Percentiles rank a stretch among this genome's conserved stretches.
These are phyloP conservation scores for Lutra lutra DNA, from an alignment of 2,797 vertebrate species.

Conservation along the genomic window DNA sequence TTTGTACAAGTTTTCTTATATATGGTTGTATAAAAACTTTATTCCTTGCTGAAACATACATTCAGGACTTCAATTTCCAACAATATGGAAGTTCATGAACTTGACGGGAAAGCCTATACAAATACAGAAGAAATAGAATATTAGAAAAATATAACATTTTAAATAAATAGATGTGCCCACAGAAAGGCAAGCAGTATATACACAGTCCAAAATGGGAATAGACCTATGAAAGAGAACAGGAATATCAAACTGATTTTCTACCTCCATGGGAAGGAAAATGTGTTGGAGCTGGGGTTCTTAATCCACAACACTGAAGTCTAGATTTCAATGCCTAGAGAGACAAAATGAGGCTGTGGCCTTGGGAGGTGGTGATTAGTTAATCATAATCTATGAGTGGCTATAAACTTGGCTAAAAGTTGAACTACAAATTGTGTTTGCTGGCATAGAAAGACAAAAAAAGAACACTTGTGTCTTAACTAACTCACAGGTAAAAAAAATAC, in stretches of 20 bases:
- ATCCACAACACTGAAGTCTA: not conserved
- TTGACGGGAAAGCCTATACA: not conserved
- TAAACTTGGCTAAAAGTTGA: not conserved
- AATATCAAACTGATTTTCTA: not conserved
- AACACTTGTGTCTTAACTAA: not conserved
- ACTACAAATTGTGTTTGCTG: not conserved
- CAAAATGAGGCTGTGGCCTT: not conserved
- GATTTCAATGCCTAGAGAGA: not conserved
- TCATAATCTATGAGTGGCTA: not conserved
- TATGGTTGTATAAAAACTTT: not conserved
- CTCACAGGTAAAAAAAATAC: not conserved
- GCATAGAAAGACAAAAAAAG: conserved; percentile 10
- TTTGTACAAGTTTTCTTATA: not conserved
- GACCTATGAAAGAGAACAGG: not conserved
- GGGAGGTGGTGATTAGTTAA: not conserved
- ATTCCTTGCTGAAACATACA: not conserved
- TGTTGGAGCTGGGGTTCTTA: not conserved
- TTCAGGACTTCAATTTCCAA: not conserved
- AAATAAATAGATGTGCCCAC: not conserved
- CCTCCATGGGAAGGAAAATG: not conserved
- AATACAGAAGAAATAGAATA: not conserved
- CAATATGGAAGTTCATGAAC: not conserved
- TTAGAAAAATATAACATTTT: not conserved
- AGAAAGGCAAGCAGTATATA: not conserved
- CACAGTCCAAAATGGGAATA: not conserved